These are phyloP conservation scores for Penelope pileata DNA, from an alignment of 2,113 vertebrate species.

Conservation along the genomic window DNA sequence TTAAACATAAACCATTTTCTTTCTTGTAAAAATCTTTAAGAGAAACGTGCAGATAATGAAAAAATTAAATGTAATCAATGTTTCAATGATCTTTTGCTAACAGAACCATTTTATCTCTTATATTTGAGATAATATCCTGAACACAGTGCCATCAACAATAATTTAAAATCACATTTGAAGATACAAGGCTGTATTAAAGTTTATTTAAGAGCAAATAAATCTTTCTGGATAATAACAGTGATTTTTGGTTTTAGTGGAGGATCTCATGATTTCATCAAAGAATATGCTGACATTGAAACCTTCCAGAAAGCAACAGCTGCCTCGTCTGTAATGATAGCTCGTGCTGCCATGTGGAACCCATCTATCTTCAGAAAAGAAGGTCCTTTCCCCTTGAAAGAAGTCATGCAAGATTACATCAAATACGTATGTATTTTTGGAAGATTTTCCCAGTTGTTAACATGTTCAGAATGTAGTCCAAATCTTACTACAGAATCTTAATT, in stretches of 20 bases:
- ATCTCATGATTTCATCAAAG: slow-evolving; percentile 91
- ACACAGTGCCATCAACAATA: not conserved
- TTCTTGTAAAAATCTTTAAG: not conserved
- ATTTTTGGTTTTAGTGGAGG: slow-evolving; percentile 85
- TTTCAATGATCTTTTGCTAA: not conserved
- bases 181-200: not conserved
- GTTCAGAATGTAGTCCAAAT: not conserved
- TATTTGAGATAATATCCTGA: not conserved
- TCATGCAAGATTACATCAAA: slow-evolving; percentile 92
- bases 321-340: slow-evolving; percentile 93
- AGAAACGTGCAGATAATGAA: not conserved
- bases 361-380: slow-evolving; percentile 89
- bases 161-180: not conserved
- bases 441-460: not conserved
- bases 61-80: not conserved
- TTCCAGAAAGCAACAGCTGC: slow-evolving; percentile 84
- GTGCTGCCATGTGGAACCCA: slow-evolving; percentile 97
- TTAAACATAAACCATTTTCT: not conserved
- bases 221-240: not conserved
- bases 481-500: not conserved
- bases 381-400: slow-evolving; percentile 81
- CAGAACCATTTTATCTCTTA: not conserved
- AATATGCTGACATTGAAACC: slow-evolving; percentile 80
- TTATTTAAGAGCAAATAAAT: not conserved
- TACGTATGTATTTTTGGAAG: slow-evolving; percentile 79